Evolutionary conservation across 2,797 vertebrate genomes (phyloP).

Genomic region (Peromyscus attwateri): DNA sequence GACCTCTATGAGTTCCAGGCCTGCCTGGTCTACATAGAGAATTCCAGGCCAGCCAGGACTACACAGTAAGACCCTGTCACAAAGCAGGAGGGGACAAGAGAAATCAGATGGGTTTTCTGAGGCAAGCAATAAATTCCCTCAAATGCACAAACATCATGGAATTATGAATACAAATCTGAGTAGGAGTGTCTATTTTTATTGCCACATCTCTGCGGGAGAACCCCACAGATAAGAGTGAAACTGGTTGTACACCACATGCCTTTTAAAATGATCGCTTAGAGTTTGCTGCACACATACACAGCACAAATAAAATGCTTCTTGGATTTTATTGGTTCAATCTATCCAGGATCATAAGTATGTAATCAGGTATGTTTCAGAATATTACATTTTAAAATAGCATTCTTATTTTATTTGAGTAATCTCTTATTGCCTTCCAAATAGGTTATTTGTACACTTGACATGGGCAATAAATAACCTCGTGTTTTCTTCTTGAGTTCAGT

Average conservation of each 20-base stretch:
- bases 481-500: conserved; percentile 70
- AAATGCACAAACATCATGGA: conserved; percentile 57
- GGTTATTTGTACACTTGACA: conserved; percentile 74
- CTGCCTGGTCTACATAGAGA: not conserved
- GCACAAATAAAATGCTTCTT: conserved; percentile 80
- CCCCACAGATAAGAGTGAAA: conserved; percentile 46
- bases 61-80: not conserved
- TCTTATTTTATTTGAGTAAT: conserved; percentile 83
- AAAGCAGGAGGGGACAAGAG: not conserved
- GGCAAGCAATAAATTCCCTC: conserved; percentile 42
- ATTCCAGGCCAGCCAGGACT: not conserved
- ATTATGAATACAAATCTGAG: conserved; percentile 70
- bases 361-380: conserved; percentile 81
- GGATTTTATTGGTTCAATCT: conserved; percentile 80
- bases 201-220: conserved; percentile 59
- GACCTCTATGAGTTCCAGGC: not conserved
- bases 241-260: conserved; percentile 37
- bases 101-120: conserved; percentile 55
- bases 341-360: conserved; percentile 75
- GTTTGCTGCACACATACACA: conserved; percentile 67
- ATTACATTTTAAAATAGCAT: conserved; percentile 75
- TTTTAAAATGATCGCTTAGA: conserved; percentile 77
- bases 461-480: conserved; percentile 72
- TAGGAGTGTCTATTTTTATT: conserved; percentile 71
- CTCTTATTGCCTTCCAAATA: conserved; percentile 74